Percentiles rank a stretch among this genome's conserved stretches.
Evolutionary conservation across 1,140 invertebrate genomes (phyloP).

Genomic region (Drosophila ogumai): DNA sequence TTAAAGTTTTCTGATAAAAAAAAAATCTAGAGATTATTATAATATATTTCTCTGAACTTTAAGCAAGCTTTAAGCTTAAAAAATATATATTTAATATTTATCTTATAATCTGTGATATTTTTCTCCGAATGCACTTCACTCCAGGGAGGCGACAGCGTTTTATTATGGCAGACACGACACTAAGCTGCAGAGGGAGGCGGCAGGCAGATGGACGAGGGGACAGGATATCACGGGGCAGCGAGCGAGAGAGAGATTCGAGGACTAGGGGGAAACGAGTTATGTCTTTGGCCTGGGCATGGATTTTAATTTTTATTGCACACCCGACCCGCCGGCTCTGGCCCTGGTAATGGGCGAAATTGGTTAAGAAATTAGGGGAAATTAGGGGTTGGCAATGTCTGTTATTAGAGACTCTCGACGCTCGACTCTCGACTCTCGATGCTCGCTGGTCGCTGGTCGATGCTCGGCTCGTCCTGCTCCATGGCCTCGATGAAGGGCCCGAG

Average conservation of each 20-base stretch:
- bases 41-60: background rate
- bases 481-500: conserved; percentile 47
- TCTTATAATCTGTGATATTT: background rate
- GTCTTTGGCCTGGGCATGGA: conserved; percentile 64
- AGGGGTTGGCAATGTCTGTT: conserved; percentile 80
- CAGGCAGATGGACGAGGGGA: conserved; percentile 7
- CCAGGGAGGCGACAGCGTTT: conserved; percentile 66
- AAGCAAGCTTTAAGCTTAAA: background rate
- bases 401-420: conserved; percentile 62
- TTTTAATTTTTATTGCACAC: conserved; percentile 84
- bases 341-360: conserved; percentile 83
- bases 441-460: background rate
- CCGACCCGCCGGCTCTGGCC: conserved; percentile 35
- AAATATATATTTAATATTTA: background rate
- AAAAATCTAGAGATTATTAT: background rate
- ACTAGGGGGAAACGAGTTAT: conserved; percentile 67
- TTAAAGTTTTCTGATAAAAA: background rate
- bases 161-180: conserved; percentile 72
- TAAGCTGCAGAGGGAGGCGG: conserved; percentile 40
- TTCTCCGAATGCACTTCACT: conserved; percentile 28
- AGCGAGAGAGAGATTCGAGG: background rate
- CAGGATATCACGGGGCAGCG: background rate
- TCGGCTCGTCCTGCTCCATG: conserved; percentile 32
- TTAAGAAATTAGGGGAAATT: conserved; percentile 85
- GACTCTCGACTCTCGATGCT: background rate